Evolutionary conservation across 2,113 vertebrate genomes (phyloP), one percentile per base, ranked within the genome.

Genomic region (Meriones unguiculatus): DNA sequence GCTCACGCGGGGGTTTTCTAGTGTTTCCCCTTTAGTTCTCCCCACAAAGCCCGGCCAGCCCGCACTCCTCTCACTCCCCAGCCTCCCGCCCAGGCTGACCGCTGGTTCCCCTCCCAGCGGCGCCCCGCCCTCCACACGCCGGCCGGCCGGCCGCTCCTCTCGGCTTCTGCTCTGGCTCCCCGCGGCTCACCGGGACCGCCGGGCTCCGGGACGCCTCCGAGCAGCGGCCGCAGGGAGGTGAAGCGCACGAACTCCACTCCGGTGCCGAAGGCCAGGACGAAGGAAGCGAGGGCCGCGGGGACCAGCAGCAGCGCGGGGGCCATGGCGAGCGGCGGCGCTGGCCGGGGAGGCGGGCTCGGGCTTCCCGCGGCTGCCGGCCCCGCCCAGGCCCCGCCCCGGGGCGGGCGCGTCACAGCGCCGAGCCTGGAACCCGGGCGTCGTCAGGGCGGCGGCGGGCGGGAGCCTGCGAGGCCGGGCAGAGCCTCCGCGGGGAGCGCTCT

Each of bases 231-330:
- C 54, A 98, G 97, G n/a, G 98, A 98, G 4, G 95, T 75, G 0
- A 98, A 98, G 57, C 98, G 97, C 41, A 98, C 98, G 96, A 98
- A 94, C 78, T 96, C 98, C 90, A 98, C 87, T 35, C 97, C 98
- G 0, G 98, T 98, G 86, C 94, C 92, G 59, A 98, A 98, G 64
- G 98, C 95, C 91, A 97, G 95, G n/a, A 91, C 35, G 91, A 98
- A 98, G n/a, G 97, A 87, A 54, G 46, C 96, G 64, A 98, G 93
- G 65, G 97, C 98, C 38, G 41, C 97, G 18, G 97, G 91, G 46
- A 96, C 70, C 65, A 91, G 90, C 64, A 95, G 22, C 72, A 98
- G 92, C 5, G 91, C 67, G 4, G 96, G 77, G 52, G 98, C 95
- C 97, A 98, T 82, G 96, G 97, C 96, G 52, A 92, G 91, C 17